Evolutionary conservation across 2,113 vertebrate genomes (phyloP), one percentile per base, ranked within the genome.

Genomic region (Actenoides hombroni): DNA sequence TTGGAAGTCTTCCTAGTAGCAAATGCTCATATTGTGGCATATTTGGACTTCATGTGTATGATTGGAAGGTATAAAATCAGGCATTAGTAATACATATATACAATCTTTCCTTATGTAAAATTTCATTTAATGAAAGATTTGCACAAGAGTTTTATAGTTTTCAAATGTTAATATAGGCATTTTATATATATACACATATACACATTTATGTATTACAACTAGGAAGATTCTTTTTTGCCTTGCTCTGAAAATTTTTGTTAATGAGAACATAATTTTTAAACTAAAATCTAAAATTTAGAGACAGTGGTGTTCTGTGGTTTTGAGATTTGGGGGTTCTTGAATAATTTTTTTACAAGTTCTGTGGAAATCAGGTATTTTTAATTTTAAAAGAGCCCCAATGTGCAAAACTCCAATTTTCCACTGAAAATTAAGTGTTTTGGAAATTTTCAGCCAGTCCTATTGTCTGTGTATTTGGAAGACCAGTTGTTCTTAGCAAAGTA

Each of bases 231-330:
- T 29, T 13, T 73, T 81, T 78, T 71, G 0, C 8, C 10, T 68
- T 79, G 31, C 3, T 63, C 14, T 60, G 24, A 77, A 9, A 37
- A 16, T 8, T 40, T 69, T 84, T 90, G 5, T 35, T 42, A n/a
- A 56, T 0, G 0, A 39, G 10, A 40, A n/a, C 6, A 9, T 20
- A 51, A 79, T 67, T 59, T 53, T 40, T 2, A 4, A 53, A 79
- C 42, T 51, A 48, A 70, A 83, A 77, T 53, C 8, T 39, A 29
- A 73, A 68, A 44, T 17, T 44, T 57, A 49, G 21, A 65, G 9
- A 51, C 10, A 69, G 5, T 6, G 68, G 3, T 25, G 8, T 42
- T 89, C 16, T 57, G 16, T 40, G 18, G 0, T 10, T 63, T 70
- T 54, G 11, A 29, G 7, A 65, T 71, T 73, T 33, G 37, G 9